Evolutionary conservation across 2,797 vertebrate species (phyloP), one percentile per base, ranked within the genome.

Genomic region (Sebastes kiyomatsui): DNA sequence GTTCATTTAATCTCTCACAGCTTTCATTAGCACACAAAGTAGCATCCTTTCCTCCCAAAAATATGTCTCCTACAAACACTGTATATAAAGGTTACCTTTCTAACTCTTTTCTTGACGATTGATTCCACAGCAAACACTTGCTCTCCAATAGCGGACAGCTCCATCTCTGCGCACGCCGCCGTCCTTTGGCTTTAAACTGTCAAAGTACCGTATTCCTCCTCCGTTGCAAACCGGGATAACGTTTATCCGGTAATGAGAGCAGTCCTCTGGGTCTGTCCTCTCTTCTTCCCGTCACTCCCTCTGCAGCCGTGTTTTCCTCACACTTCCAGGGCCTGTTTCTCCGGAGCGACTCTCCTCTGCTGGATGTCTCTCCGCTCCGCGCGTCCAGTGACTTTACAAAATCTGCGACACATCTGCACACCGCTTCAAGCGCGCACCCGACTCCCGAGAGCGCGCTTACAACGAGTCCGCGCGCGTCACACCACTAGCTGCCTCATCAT

Each of bases 91-190:
- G 22, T 76, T 95, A 99, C 98, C 98, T 99, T 99, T 86, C 96
- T 92, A 83, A 98, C 94, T 90, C 98, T 97, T 93, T 98, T 99
- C 96, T 99, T 99, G 72, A 96, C 93, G 92, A 99, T 96, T 76
- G 97, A 97, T 86, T 99, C 98, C 92, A 99, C 98, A 0, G 98
- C 98, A 71, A 99, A 99, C 96, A 99, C 98, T 96, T 99, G 98
- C 95, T 99, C 98, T 49, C 98, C 98, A 59, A 99, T 98, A 58
- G 98, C 98, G 79, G 98, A 99, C 93, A 99, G 97, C 97, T 99
- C 98, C 98, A 99, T 99, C 94, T 67, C 74, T 23, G 84, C 13
- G 84, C 82, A 66, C 80, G 81, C 78, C 55, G 49, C 75, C 52
- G 87, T 77, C 61, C 69, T 72, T n/a, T 14, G 64, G 68, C 61